Base-by-base conservation (phyloP, 2,888 invertebrate genomes). In the Eucera pruinosa region DNA sequence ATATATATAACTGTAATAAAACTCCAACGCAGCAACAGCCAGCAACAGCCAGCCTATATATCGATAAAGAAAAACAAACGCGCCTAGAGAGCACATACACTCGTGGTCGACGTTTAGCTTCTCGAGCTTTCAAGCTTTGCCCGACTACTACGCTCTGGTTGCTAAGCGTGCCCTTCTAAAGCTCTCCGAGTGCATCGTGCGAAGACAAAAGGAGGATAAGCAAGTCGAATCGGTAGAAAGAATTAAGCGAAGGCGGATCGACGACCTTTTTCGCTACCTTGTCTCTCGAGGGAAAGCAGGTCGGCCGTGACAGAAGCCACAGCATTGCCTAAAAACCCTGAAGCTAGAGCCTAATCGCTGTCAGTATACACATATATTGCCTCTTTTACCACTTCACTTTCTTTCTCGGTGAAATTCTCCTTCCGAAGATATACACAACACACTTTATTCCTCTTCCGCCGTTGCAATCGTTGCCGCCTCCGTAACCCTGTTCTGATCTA, bases 61-160 rank as follows among this genome's bases (percentile, higher is more conserved):
- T 36, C 36, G 57, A 74, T 48, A 54, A 36, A 36, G 25, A 65
- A 18, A 54, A 55, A 39, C 55, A 52, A 23, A 57, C 65, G 52
- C 77, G 57, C 57, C 68, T 76, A 73, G 65, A 84, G 68, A 79
- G 71, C 70, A 73, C 50, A 61, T 58, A 58, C 62, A 55, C 50
- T 67, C 52, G 64, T 60, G 85, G 68, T 72, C 85, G 73, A 80
- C 83, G 82, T 84, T 79, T 67, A 79, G 83, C 82, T 83, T 83
- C 80, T 62, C 62, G 80, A 71, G 84, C 85, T 82, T 81, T 62
- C 76, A 83, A 83, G 83, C 85, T 85, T 83, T 79, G 83, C 79
- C 55, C 79, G 27, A 78, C 64, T 75, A 78, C 78, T 48, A 80
- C 69, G 48, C 61, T 65, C 69, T 23, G 52, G 71, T 64, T 36